Conservation (phyloP, 2,888 invertebrate genomes). For the Oscheius myriophilus region DNA sequence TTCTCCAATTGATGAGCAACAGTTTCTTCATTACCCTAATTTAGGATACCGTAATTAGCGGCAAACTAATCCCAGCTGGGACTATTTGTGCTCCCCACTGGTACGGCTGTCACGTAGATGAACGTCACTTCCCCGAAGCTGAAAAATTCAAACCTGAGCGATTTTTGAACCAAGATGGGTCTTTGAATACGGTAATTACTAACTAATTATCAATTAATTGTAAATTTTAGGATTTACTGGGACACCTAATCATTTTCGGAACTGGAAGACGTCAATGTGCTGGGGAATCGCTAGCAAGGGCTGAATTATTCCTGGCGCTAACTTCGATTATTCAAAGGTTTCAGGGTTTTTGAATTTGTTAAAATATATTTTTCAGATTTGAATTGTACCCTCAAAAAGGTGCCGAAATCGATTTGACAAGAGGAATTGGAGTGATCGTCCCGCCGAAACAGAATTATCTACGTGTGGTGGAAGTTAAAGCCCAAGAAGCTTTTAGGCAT, state of each 20-base stretch:
- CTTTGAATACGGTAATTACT: slow-evolving; percentile 35
- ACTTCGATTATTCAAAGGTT: slow-evolving; percentile 19
- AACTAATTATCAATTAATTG: background rate
- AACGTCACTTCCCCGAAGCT: slow-evolving; percentile 42
- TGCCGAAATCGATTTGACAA: too few species aligned
- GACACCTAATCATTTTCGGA: slow-evolving; percentile 9
- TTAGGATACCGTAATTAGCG: slow-evolving; percentile 16
- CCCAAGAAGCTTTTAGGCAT: too few species aligned
- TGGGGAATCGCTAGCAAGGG: slow-evolving; percentile 23
- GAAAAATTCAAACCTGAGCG: slow-evolving; percentile 46
- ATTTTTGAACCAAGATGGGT: slow-evolving; percentile 46
- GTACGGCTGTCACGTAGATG: slow-evolving; percentile 40
- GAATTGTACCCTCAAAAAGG: too few species aligned
- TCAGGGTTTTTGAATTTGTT: too few species aligned
- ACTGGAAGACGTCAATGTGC: slow-evolving; percentile 24
- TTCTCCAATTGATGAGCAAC: too few species aligned
- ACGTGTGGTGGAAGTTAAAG: too few species aligned
- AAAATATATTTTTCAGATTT: too few species aligned
- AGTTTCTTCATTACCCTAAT: too few species aligned
- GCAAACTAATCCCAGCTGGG: slow-evolving; percentile 26
- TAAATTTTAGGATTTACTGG: slow-evolving; percentile 19
- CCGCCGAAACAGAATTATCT: too few species aligned
- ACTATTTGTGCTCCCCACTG: slow-evolving; percentile 40
- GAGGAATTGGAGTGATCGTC: too few species aligned
- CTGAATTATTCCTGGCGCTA: slow-evolving; percentile 12